A percentile compares a stretch with the other conserved stretches of the same genome.
Conservation (phyloP, 2,888 invertebrate genomes). For the Drepanosiphum platanoidis region DNA sequence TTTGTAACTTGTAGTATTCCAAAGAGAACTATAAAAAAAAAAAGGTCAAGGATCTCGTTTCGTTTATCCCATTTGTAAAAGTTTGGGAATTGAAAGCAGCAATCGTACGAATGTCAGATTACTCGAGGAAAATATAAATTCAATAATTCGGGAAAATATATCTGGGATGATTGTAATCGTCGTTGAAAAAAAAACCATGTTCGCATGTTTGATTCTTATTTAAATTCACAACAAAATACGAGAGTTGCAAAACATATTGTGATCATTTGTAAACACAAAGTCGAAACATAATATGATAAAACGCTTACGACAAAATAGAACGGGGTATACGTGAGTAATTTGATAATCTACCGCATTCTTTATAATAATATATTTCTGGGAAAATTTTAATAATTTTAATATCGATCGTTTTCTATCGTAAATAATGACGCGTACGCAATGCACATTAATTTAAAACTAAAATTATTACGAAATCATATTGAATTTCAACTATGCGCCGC, state of each 20-base stretch:
- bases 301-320: neutral
- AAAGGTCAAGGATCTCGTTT: neutral
- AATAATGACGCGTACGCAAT: too few species aligned
- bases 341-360: neutral
- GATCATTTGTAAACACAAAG: neutral
- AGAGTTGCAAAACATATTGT: neutral
- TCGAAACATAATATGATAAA: neutral
- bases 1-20: neutral
- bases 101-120: neutral
- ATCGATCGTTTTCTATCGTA: too few species aligned
- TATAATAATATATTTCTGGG: too few species aligned
- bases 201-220: neutral
- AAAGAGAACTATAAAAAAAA: neutral
- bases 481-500: too few species aligned
- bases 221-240: neutral
- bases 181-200: neutral
- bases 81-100: neutral
- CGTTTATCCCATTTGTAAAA: neutral
- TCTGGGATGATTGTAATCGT: neutral
- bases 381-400: too few species aligned
- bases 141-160: neutral
- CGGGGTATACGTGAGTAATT: neutral
- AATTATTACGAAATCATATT: too few species aligned
- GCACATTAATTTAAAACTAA: too few species aligned
- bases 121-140: too few species aligned